Base-by-base conservation (phyloP, 2,113 vertebrate species). In the Trematocara nigrifrons region DNA sequence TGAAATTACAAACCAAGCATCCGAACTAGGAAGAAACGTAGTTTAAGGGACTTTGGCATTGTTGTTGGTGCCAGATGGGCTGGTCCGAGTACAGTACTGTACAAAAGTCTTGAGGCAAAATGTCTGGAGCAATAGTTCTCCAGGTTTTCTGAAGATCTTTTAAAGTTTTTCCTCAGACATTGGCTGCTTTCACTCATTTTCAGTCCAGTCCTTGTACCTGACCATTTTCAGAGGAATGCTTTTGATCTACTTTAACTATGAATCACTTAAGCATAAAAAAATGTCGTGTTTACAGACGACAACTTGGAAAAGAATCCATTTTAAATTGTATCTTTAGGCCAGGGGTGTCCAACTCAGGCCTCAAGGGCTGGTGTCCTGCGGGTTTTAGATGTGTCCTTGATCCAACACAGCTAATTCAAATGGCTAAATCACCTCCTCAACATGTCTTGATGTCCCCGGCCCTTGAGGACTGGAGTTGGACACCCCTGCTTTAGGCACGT, bases 251-350 rank as follows among this genome's bases (percentile, higher is more conserved):
- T 59, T 35, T 0, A 10, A n/a, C 57, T 61, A 35, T 61, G 31
- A 61, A 6, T 61, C 31, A 35, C 9, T 61, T 61, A 35, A 61
- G 0, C 57, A 10, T 61, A 35, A 18, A 61, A 53, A 35, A 35
- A 61, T 35, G 57, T 35, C 9, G 1, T 1, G 0, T 61, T 61
- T 61, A 61, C 16, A 61, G 5, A 61, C 57, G 0, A 61, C 16
- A 61, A 18, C 15, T 33, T 61, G 1, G 15, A 10, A 61, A 61
- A 61, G 0, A 33, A 61, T 6, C 8, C 16, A 33, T 33, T 61
- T 61, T 18, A 61, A n/a, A 35, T 61, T 61, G 5, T 35, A 61
- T 61, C 31, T n/a, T n/a, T 61, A n/a, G 3, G 3, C 56, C 26
- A 31, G 13, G 13, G 5, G 56, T 59, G 56, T 59, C 13, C 56